Conservation (phyloP, 2,113 vertebrate species). For the Chloebia gouldiae region DNA sequence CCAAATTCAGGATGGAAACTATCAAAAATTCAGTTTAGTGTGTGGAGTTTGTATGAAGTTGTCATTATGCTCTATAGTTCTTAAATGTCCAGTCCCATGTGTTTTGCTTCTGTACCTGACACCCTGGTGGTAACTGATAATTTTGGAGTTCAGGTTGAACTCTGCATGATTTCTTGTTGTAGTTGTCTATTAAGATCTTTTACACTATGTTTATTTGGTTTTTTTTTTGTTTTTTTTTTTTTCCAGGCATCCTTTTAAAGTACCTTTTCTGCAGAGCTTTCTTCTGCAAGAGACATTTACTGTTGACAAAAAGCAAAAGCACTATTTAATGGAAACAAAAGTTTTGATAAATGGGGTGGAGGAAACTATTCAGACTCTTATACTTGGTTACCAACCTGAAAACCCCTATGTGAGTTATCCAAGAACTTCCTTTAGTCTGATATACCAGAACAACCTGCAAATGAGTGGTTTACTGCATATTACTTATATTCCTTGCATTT, state of each 20-base stretch:
- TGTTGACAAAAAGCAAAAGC: slow-evolving; percentile 68
- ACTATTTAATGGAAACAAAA: slow-evolving; percentile 82
- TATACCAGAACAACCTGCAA: background rate
- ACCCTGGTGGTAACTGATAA: background rate
- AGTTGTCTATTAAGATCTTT: background rate
- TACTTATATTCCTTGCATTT: background rate
- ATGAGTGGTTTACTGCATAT: background rate
- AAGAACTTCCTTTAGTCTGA: background rate
- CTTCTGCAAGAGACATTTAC: slow-evolving; percentile 84
- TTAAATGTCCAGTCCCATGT: background rate
- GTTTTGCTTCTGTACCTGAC: background rate
- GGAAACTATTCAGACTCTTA: slow-evolving; percentile 79
- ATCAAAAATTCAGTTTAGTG: background rate
- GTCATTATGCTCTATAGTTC: background rate
- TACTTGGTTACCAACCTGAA: slow-evolving; percentile 74
- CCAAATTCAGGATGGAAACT: background rate
- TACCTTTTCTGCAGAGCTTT: slow-evolving; percentile 71
- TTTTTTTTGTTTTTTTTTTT: background rate
- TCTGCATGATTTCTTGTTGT: background rate
- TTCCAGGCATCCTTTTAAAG: slow-evolving; percentile 81
- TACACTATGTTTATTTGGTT: background rate
- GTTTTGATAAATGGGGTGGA: slow-evolving; percentile 67
- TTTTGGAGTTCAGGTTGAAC: background rate
- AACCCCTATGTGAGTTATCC: slow-evolving; percentile 78
- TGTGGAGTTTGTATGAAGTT: background rate